Conservation (phyloP, 2,888 invertebrate genomes). For the Cryptosula pallasiana region DNA sequence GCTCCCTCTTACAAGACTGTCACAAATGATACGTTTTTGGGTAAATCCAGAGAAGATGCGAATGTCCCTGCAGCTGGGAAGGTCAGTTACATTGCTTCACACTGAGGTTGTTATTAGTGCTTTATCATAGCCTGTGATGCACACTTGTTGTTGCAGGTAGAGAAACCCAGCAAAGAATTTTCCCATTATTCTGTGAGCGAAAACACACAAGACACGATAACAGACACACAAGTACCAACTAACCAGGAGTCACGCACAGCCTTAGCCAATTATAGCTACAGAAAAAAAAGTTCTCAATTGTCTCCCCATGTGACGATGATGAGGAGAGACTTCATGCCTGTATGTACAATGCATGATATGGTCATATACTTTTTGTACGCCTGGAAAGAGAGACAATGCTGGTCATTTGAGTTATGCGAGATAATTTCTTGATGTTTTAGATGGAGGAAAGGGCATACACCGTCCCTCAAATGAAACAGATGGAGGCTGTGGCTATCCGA, state of each 20-base stretch:
- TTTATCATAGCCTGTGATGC: too few species aligned
- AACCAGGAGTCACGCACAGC: conserved; percentile 2
- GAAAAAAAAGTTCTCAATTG: conserved; percentile 26
- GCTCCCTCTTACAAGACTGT: conserved; percentile 34
- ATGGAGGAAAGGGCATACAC: conserved; percentile 27
- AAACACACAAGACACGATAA: conserved; percentile 36
- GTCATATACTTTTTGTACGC: too few species aligned
- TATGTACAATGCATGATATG: too few species aligned
- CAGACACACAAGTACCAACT: conserved; percentile 25
- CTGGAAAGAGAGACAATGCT: too few species aligned
- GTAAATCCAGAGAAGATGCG: conserved; percentile 31
- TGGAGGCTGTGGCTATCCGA: conserved; percentile 34
- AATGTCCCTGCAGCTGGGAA: conserved; percentile 35
- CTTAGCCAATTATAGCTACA: not conserved
- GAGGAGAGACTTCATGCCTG: conserved; percentile 38
- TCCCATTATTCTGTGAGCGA: conserved; percentile 35
- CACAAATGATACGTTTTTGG: conserved; percentile 33
- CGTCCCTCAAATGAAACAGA: conserved; percentile 32
- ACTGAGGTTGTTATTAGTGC: too few species aligned
- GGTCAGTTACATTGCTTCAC: too few species aligned
- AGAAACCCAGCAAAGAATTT: conserved; percentile 31
- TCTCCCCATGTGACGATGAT: conserved; percentile 36
- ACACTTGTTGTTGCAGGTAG: conserved; percentile 28
- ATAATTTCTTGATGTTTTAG: not conserved
- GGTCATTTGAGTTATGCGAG: too few species aligned